Evolutionary conservation across 1,140 invertebrate genomes (phyloP), one percentile per base, ranked within the genome.

Genomic region (Hycleus phaleratus): DNA sequence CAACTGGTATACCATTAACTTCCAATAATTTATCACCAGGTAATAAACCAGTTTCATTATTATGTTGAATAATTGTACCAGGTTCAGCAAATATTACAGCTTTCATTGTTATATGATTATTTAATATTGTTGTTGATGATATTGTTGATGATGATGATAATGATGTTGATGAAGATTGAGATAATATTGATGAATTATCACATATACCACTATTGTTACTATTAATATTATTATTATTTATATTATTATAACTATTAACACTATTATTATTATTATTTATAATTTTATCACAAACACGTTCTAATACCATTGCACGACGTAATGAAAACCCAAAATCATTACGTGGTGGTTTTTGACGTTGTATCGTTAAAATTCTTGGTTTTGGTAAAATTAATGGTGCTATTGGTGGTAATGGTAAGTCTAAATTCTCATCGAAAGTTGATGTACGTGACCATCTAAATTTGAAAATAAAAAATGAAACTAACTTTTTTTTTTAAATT

Each of bases 291-390:
- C 38, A 42, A 26, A 12, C 44, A 45, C 85, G 76, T 68, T 88
- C 86, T 50, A 91, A 79, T 42, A 90, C 82, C 71, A 91, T 86
- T 3, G 90, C 90, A 62, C 93, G 83, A n/a, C 94, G 81, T 47
- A 97, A 76, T 43, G 91, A 95, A 70, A 97, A 97, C 1, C 95
- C 95, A 73, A 97, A 97, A 74, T 96, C 95, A 61, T 90, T 93
- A 52, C 88, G 79, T 2, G 91, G 87, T 12, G 87, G 83, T 53
- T 90, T 87, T 68, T 91, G 90, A 3, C 93, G 75, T 55, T 86
- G 84, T 26, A 96, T 88, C 0, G 83, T 84, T 32, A 96, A 71
- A 42, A 85, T 81, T 56, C 93, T 77, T 3, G 90, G 84, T 55
- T 85, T 81, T 0, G 90, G 90, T 24, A 93, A 70, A 60, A 82